phyloP scores from a whole-genome alignment of 2,888 invertebrate genomes.

The Drosophila hawaiiensis region DNA sequence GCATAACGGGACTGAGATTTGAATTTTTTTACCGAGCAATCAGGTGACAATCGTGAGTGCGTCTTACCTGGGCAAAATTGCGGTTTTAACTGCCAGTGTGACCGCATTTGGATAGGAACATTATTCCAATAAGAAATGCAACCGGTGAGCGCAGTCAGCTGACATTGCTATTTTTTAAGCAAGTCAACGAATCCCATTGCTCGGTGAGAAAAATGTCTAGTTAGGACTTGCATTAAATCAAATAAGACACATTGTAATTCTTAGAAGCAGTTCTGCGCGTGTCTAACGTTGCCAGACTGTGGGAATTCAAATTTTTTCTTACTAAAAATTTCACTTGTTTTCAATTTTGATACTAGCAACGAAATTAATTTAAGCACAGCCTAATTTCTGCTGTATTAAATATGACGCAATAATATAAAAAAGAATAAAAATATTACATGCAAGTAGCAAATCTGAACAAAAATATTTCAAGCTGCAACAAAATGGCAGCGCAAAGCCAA shows the following conservation, averaged over 20 bases:
- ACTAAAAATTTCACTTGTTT: neutral
- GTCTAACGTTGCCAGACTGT: neutral
- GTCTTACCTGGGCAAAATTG: conserved; percentile 64
- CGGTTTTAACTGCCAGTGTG: conserved; percentile 50
- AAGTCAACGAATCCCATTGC: neutral
- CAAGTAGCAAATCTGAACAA: neutral
- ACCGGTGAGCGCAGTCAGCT: conserved; percentile 36
- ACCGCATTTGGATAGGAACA: conserved; percentile 13
- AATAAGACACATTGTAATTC: neutral
- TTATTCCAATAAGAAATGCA: conserved; percentile 32
- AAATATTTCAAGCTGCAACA: neutral
- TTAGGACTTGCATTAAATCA: neutral
- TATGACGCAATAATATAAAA: neutral
- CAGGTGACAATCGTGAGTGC: conserved; percentile 55
- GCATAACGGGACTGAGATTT: conserved; percentile 46
- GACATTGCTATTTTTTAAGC: neutral
- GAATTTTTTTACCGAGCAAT: conserved; percentile 31
- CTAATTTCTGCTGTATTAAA: neutral
- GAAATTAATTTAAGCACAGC: neutral
- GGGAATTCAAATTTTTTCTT: neutral
- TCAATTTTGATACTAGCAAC: neutral
- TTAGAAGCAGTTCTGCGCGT: neutral
- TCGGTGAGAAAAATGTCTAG: neutral
- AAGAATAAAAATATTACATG: neutral
- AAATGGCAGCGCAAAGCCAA: neutral